Evolutionary conservation across 92 coral and sea anemone species (phyloP).

Genomic region (Zoanthus sociatus): DNA sequence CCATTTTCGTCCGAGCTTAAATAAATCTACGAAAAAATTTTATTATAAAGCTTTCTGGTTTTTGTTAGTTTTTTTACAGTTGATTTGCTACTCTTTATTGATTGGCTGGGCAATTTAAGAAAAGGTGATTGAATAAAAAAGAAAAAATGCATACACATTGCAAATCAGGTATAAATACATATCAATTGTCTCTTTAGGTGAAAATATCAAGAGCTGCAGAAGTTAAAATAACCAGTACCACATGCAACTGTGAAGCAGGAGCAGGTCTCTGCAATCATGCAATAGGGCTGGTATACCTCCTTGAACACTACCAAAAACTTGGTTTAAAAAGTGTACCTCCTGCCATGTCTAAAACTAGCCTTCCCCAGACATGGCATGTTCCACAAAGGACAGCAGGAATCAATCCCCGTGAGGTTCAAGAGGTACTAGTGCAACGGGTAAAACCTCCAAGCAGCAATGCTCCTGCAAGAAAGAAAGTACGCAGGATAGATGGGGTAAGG

Average conservation of each 20-base stretch:
- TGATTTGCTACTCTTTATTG: neutral
- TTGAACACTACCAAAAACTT: conserved; percentile 38
- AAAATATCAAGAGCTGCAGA: conserved; percentile 3
- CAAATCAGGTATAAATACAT: neutral
- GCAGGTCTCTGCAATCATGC: conserved; percentile 46
- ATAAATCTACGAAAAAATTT: neutral
- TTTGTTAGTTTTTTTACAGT: neutral
- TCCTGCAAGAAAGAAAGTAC: conserved; percentile 30
- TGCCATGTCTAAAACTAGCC: conserved; percentile 26
- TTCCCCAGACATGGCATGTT: conserved; percentile 66
- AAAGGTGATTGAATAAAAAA: neutral
- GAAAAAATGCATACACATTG: neutral
- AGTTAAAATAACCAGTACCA: neutral
- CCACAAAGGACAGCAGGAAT: conserved; percentile 59
- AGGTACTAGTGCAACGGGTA: neutral
- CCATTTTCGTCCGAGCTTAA: neutral
- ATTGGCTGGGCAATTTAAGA: neutral
- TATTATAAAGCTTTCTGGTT: neutral
- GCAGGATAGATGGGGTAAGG: conserved; percentile 43
- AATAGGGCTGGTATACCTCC: conserved; percentile 35
- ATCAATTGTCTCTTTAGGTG: neutral
- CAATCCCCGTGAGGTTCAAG: neutral
- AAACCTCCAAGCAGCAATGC: neutral
- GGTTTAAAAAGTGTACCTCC: conserved; percentile 45
- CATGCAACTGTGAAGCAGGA: conserved; percentile 51